phyloP scores from a whole-genome alignment of 1,140 invertebrate genomes.

The Arion vulgaris region DNA sequence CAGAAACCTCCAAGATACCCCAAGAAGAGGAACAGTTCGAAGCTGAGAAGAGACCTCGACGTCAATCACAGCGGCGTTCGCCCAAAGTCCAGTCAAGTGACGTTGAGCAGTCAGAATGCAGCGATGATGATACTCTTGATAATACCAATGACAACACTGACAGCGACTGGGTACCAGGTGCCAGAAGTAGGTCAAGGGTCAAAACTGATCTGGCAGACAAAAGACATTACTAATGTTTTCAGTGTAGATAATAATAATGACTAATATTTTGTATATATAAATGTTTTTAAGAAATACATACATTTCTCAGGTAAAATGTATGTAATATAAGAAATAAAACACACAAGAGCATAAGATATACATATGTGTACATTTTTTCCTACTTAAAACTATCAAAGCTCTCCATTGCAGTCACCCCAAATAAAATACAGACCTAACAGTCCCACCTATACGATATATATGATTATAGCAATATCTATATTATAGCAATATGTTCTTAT shows the following conservation, averaged over 20 bases:
- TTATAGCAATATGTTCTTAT: too few relatives aligned
- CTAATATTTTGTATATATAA: too few relatives aligned
- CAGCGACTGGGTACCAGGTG: constrained; percentile 33
- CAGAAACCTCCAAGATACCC: not conserved
- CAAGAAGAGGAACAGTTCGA: constrained; percentile 16
- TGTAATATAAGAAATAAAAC: too few relatives aligned
- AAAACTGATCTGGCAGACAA: constrained; percentile 6
- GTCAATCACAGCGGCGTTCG: constrained; percentile 33
- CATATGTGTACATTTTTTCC: too few relatives aligned
- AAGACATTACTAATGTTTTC: not conserved
- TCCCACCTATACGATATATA: too few relatives aligned
- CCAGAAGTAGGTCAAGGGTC: not conserved
- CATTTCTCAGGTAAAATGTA: too few relatives aligned
- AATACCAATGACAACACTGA: constrained; percentile 23
- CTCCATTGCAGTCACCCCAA: too few relatives aligned
- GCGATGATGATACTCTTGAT: constrained; percentile 6
- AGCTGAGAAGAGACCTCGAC: constrained; percentile 32
- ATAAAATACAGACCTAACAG: too few relatives aligned
- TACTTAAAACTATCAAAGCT: too few relatives aligned
- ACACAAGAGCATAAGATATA: too few relatives aligned
- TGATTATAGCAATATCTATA: too few relatives aligned
- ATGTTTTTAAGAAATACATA: too few relatives aligned
- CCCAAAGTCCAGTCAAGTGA: constrained; percentile 28
- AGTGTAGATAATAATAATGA: not conserved
- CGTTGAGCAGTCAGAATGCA: constrained; percentile 11